These are phyloP conservation scores for Spilosoma lubricipeda DNA, from an alignment of 2,888 invertebrate species.

Conservation along the genomic window DNA sequence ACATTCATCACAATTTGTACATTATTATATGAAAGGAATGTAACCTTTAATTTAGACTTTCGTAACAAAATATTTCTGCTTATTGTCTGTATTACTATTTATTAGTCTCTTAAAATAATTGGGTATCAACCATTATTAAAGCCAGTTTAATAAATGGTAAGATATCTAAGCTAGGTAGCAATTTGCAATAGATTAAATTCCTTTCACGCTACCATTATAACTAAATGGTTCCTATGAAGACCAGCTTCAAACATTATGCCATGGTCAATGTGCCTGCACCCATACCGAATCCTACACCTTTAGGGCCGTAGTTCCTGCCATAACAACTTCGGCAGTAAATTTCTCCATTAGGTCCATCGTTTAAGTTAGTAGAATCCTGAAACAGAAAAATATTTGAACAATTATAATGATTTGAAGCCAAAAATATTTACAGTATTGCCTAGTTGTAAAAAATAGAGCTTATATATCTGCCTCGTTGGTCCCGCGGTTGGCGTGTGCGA, in stretches of 20 bases:
- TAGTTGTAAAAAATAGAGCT: no score
- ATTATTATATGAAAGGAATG: constrained; percentile 83
- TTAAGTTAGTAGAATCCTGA: constrained; percentile 94
- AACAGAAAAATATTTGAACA: constrained; percentile 47
- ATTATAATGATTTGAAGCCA: neutral
- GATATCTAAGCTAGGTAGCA: constrained; percentile 75
- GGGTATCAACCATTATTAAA: constrained; percentile 84
- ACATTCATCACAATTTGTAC: constrained; percentile 84
- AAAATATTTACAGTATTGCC: neutral
- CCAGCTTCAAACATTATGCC: constrained; percentile 89
- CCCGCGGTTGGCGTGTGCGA: no score
- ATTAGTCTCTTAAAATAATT: constrained; percentile 77
- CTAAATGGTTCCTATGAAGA: constrained; percentile 74
- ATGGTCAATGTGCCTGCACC: constrained; percentile 96
- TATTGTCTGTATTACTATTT: constrained; percentile 66
- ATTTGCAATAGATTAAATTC: constrained; percentile 75
- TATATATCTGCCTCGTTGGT: no score
- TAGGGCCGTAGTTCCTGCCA: constrained; percentile 94
- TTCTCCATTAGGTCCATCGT: constrained; percentile 96
- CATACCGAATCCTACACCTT: constrained; percentile 96
- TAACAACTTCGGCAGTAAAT: constrained; percentile 97
- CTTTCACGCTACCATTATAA: constrained; percentile 77
- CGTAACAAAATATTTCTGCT: constrained; percentile 80
- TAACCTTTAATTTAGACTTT: constrained; percentile 86
- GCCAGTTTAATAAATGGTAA: constrained; percentile 85